These are phyloP conservation scores for Falco cherrug DNA, from an alignment of 2,797 vertebrate genomes.

Conservation along the genomic window DNA sequence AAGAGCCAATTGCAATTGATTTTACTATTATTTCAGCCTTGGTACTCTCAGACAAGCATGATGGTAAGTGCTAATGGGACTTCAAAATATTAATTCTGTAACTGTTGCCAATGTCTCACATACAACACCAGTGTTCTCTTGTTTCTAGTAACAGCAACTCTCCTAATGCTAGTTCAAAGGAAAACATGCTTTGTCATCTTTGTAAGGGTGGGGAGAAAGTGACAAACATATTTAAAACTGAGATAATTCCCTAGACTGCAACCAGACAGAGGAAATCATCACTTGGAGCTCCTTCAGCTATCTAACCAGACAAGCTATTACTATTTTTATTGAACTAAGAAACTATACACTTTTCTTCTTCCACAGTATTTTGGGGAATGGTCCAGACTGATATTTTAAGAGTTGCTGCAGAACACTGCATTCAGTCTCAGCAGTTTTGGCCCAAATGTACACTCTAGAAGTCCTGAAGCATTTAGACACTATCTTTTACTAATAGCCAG, in stretches of 20 bases:
- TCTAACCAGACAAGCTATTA: neutral
- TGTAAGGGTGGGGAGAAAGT: neutral
- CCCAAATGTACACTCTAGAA: neutral
- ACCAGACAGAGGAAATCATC: neutral
- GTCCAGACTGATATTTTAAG: neutral
- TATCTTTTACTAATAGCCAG: neutral
- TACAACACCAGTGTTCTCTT: neutral
- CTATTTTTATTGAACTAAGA: neutral
- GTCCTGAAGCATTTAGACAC: neutral
- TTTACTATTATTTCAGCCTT: neutral
- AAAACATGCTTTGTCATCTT: conserved; percentile 62
- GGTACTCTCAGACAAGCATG: neutral
- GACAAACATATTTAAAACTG: neutral
- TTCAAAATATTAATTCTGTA: conserved; percentile 2
- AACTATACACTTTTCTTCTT: neutral
- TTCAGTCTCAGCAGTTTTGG: neutral
- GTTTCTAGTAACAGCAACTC: neutral
- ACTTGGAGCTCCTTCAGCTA: neutral
- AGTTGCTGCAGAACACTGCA: neutral
- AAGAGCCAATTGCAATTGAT: neutral
- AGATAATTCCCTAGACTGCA: conserved; percentile 13
- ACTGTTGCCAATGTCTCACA: neutral
- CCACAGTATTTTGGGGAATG: fast-evolving
- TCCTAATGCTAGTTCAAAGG: neutral
- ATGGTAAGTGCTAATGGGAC: neutral